A percentile compares a stretch with the other conserved stretches of the same genome.
phyloP scores from a whole-genome alignment of 37 sponge, comb jelly and placozoan genomes.

The Oopsacas minuta region DNA sequence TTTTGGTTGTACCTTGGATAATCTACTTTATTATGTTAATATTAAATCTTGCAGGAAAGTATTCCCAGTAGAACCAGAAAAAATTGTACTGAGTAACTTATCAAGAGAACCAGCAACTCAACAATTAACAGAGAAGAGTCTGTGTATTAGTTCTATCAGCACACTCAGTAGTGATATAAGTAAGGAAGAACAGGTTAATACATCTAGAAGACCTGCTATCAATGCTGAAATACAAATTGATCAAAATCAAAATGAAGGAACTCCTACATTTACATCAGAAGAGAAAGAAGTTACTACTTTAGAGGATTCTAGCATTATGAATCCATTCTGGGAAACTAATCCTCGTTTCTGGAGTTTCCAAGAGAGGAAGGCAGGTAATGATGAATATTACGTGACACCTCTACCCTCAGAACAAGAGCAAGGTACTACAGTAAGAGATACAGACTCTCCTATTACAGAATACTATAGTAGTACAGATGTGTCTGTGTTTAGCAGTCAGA shows the following conservation, averaged over 20 bases:
- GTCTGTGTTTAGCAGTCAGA: neutral
- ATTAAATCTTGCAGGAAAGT: neutral
- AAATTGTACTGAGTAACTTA: neutral
- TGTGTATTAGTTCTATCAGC: neutral
- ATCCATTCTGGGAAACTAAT: slow-evolving; percentile 4
- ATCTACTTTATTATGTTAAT: neutral
- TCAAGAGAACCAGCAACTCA: neutral
- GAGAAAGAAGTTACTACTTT: neutral
- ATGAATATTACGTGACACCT: neutral
- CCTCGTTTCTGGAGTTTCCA: neutral
- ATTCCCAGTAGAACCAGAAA: neutral
- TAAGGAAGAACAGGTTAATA: neutral
- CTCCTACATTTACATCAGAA: neutral
- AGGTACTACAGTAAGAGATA: neutral
- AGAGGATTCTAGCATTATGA: neutral
- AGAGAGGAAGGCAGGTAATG: neutral
- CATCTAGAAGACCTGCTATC: neutral
- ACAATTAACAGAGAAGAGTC: neutral
- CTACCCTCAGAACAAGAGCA: neutral
- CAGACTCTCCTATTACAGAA: neutral
- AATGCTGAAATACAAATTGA: neutral
- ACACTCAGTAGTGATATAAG: neutral
- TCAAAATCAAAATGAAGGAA: neutral
- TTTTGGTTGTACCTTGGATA: too few relatives aligned
- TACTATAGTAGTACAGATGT: neutral